A percentile compares a stretch with the other conserved stretches of the same genome.
Evolutionary conservation across 2,113 vertebrate genomes (phyloP).

Genomic region (Phylloscopus trochilus): DNA sequence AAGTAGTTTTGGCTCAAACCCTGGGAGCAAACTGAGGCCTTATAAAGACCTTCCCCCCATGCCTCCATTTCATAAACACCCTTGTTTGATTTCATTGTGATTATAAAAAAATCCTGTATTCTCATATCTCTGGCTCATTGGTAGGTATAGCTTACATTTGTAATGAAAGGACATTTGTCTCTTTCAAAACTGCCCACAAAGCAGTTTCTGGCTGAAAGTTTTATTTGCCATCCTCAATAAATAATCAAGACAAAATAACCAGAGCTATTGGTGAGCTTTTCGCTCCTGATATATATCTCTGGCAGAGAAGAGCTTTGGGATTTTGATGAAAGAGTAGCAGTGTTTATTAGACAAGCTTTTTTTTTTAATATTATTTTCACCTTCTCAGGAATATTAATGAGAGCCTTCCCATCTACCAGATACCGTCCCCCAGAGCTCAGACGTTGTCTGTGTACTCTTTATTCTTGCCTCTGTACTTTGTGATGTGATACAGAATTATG

Average conservation of each 20-base stretch:
- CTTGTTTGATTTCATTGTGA: background rate
- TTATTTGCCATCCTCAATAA: background rate
- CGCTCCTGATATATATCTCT: background rate
- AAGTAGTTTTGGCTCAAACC: background rate
- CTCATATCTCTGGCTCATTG: background rate
- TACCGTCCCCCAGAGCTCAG: background rate
- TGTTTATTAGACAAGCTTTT: background rate
- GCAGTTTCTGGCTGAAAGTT: background rate
- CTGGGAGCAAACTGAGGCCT: background rate
- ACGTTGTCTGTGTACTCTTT: background rate
- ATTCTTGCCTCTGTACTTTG: background rate
- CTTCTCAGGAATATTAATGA: background rate
- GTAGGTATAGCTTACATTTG: background rate
- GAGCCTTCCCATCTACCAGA: background rate
- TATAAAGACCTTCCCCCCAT: background rate
- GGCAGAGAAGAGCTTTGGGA: background rate
- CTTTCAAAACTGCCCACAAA: slow-evolving; percentile 11
- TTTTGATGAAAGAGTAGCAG: background rate
- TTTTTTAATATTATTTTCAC: background rate
- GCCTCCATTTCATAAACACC: background rate
- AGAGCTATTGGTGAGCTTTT: background rate
- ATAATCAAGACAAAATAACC: background rate
- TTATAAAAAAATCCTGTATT: slow-evolving; percentile 2
- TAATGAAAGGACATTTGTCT: slow-evolving; percentile 24
- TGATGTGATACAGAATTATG: background rate